Evolutionary conservation across 1,140 invertebrate genomes (phyloP), one percentile per base, ranked within the genome.

Genomic region (Drosophila athabasca): DNA sequence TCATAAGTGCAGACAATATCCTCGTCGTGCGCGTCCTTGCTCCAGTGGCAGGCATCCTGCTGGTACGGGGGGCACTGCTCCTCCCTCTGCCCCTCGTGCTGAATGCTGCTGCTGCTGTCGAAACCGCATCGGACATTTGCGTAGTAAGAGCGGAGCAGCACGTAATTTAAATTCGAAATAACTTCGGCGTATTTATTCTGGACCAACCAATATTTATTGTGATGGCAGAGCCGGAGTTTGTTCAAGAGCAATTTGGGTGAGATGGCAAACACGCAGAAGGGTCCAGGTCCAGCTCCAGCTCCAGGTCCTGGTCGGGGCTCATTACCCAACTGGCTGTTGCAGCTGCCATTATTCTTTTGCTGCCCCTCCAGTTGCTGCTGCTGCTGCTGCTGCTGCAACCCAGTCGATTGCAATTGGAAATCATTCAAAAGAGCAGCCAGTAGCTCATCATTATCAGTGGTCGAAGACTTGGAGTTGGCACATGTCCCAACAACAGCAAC

Each of bases 141-240:
- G 79, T 88, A 90, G 73, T 81, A 87, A 29, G 72, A 73, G 55
- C 76, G 87, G 31, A 92, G 66, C 17, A 79, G 76, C 65, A 82
- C 74, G 81, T 91, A 91, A 90, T 92, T 90, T 78, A 92, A 90
- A 90, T 91, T 92, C 60, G 90, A 87, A 76, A 92, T 88, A 81
- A 92, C 90, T 82, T 92, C 91, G 67, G 89, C 90, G 70, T 91
- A 92, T 90, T 92, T 92, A 90, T 91, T 91, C 76, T 92, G 91
- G 68, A 92, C 91, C 69, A 92, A 78, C 91, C 91, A 92, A 90
- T 92, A 91, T 90, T 91, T 91, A 79, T 92, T 92, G 79, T 90
- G 75, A 77, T 83, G 79, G 67, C 91, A 91, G 53, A 92, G 79
- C 51, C 84, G 80, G 62, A 92, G 79, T 91, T 92, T 87, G 80